phyloP scores from a whole-genome alignment of 2,113 vertebrate genomes.

The Tympanuchus pallidicinctus region DNA sequence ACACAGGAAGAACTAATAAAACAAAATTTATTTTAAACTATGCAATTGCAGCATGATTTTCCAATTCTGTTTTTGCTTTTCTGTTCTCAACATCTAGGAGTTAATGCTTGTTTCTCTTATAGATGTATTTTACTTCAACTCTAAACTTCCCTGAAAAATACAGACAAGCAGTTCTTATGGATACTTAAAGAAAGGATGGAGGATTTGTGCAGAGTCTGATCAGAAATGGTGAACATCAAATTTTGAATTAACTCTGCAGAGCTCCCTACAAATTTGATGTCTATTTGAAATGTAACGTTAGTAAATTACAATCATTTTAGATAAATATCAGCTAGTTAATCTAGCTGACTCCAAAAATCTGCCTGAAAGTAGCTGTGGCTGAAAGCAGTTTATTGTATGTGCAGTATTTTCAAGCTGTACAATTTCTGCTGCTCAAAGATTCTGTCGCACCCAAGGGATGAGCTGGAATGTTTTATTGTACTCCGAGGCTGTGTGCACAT shows the following conservation, averaged over 20 bases:
- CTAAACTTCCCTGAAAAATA: neutral
- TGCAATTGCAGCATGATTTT: neutral
- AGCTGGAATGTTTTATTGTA: slow-evolving; percentile 42
- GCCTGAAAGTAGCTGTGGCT: neutral
- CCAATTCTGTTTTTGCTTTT: neutral
- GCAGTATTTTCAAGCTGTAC: neutral
- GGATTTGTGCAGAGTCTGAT: neutral
- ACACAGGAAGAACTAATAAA: neutral
- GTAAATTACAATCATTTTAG: slow-evolving; percentile 37
- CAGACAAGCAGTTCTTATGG: neutral
- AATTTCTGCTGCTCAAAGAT: slow-evolving; percentile 52
- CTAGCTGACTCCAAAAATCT: neutral
- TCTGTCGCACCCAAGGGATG: neutral
- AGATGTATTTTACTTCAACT: neutral
- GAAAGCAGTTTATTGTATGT: slow-evolving; percentile 13
- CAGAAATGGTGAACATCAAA: neutral
- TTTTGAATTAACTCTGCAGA: neutral
- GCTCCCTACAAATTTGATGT: neutral
- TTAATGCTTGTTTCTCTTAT: neutral
- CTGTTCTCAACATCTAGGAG: neutral
- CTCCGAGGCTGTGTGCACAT: slow-evolving; percentile 14
- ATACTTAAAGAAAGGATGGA: neutral
- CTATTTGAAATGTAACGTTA: slow-evolving; percentile 17
- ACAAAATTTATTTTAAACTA: neutral
- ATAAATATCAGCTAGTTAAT: slow-evolving; percentile 46